phyloP scores from a whole-genome alignment of 2,113 vertebrate genomes.

The Pogonocichla stellata region DNA sequence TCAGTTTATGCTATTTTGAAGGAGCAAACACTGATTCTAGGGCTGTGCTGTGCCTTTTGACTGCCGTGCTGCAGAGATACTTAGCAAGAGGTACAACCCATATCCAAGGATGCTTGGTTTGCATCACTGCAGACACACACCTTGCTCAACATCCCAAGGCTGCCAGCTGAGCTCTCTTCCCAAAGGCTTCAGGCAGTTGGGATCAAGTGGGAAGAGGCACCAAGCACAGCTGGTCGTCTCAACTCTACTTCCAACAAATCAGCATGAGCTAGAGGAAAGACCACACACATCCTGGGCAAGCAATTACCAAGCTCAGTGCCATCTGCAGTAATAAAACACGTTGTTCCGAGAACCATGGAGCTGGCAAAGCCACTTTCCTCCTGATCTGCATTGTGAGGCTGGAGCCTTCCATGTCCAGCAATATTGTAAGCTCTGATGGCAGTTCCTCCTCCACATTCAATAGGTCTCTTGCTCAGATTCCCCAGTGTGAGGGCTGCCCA shows the following conservation, averaged over 20 bases:
- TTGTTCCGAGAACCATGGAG: background rate
- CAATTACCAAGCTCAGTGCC: conserved; percentile 41
- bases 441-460: background rate
- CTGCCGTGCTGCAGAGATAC: rapidly evolving
- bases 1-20: background rate
- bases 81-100: background rate
- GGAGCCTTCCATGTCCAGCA: background rate
- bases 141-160: background rate
- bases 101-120: background rate
- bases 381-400: background rate
- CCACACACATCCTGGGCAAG: conserved; percentile 18
- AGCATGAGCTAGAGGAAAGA: background rate
- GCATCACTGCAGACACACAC: background rate
- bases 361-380: background rate
- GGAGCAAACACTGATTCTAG: rapidly evolving
- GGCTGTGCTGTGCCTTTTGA: background rate
- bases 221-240: rapidly evolving
- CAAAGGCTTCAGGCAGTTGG: background rate
- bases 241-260: conserved; percentile 19
- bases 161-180: background rate
- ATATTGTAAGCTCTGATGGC: background rate
- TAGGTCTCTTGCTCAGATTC: background rate
- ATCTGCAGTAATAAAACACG: background rate
- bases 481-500: background rate
- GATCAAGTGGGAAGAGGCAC: background rate